Base-by-base conservation (phyloP, 2,888 invertebrate genomes). In the Venusia cambrica region DNA sequence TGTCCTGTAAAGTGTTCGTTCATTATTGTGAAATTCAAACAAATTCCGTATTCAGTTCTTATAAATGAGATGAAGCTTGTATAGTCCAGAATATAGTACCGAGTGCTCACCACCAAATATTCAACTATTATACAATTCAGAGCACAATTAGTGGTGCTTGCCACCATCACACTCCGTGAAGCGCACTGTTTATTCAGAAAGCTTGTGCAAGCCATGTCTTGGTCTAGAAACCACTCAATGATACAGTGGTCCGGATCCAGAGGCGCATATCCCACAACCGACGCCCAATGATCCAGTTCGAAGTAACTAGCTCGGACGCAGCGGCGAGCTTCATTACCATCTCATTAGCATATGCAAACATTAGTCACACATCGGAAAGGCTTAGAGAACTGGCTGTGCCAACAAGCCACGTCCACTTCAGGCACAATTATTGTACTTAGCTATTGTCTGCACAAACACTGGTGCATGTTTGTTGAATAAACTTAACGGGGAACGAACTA, bases 301-400 rank as follows among this genome's bases (percentile, higher is more conserved):
- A 36, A 69, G 65, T 44, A 58, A 51, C 68, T 64, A 63, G 63
- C 64, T 60, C 54, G 54, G 35, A 19, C 38, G 42, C 34, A 33
- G 36, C 40, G 44, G 48, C 38, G 43, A 37, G 62, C 54, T 55
- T 71, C 67, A 84, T 87, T 85, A 84, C 66, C 85, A 87, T 84
- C 62, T 80, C 70, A 83, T 87, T 83, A 85, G 51, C 85, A 85
- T 87, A 83, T 30, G 46, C 79, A 80, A 85, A 84, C 80, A 81
- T 78, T 78, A 75, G 76, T 79, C 76, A 75, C 72, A 72, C 72
- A 70, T 73, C 64, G 75, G 68, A 70, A 70, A 71, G 78, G 79
- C 75, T 81, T 73, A 80, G 72, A 66, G 72, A 65, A 68, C 61
- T 66, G 75, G 64, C 64, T 73, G 66, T 66, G 62, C 75, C 72